Base-by-base conservation (phyloP, 1,140 invertebrate genomes). In the Globodera ellingtonae region DNA sequence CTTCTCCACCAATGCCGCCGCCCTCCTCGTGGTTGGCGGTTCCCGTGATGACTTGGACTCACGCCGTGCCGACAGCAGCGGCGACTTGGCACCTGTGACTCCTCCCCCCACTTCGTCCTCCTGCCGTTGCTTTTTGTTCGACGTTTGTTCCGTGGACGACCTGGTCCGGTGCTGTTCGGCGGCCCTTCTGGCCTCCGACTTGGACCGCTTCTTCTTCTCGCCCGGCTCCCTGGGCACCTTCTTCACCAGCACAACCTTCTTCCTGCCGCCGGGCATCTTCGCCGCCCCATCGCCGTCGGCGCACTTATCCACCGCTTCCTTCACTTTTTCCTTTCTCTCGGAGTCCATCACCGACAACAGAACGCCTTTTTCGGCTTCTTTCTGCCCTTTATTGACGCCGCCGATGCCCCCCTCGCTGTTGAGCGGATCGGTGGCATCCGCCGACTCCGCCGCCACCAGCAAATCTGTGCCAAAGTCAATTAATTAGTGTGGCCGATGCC, bases 311-410 rank as follows among this genome's bases (percentile, higher is more conserved):
- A 6, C 83, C 83, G 46, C 1, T 35, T 35, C 35, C 35, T 35
- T 35, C 35, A 35, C 35, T 35, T 35, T 35, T 35, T 35, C 35
- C 35, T 35, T 35, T 35, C 35, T 35, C 35, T 35, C 35, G 35
- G 35, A 35, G 35, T 35, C 35, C 35, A 35, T 35, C 35, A 35
- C 35, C 35, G 35, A 35, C 35, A 35, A 35, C 35, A 35, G 79
- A 83, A 80, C 6, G 46, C 75, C 73, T 84, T 83, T 46, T 75
- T 24, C 84, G 81, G 84, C 21, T 81, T 75, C 13, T 74, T 74
- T 35, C 72, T 74, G 13, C 35, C 35, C 35, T 35, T 46, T 21
- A 48, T 18, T 71, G 69, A n/a, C 48, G 6, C 15, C 59, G 50
- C 10, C 50, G 6, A 52, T 52, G 50, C 35, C 35, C n/a, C n/a